Conservation (phyloP, 1,140 invertebrate genomes). For the Tetramorium simillimum region DNA sequence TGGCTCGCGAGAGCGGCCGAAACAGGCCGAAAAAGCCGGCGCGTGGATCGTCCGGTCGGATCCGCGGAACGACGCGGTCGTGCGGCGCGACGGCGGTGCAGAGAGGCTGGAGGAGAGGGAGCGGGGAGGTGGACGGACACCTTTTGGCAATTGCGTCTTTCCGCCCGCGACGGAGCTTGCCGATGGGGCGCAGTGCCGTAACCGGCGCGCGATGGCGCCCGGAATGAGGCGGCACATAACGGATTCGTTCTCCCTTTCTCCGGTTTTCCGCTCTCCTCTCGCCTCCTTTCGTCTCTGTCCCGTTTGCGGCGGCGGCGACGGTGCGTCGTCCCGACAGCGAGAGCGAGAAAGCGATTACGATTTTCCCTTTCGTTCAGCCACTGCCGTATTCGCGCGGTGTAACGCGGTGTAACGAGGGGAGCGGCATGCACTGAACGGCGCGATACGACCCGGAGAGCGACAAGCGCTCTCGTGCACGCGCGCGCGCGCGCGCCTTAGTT, state of each 20-base stretch:
- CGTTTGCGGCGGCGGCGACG: not conserved
- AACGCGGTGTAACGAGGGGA: not conserved
- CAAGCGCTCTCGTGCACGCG: no score
- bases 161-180: conserved; percentile 63
- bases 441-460: not conserved
- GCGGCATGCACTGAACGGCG: not conserved
- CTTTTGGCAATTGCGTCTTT: conserved; percentile 75
- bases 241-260: not conserved
- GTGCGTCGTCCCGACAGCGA: not conserved
- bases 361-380: conserved; percentile 80
- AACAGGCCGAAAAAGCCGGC: not conserved
- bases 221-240: not conserved
- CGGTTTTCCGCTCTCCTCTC: not conserved
- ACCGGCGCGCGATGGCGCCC: conserved; percentile 28
- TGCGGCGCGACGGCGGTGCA: not conserved
- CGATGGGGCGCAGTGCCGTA: conserved; percentile 68
- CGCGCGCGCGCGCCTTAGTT: not conserved
- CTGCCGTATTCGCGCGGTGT: conserved; percentile 42
- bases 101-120: no score
- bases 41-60: not conserved
- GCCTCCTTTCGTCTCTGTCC: not conserved
- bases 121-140: not conserved
- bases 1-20: not conserved
- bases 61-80: not conserved
- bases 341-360: conserved; percentile 47